Evolutionary conservation across 2,113 vertebrate genomes (phyloP), one percentile per base, ranked within the genome.

Genomic region (Elephas maximus): DNA sequence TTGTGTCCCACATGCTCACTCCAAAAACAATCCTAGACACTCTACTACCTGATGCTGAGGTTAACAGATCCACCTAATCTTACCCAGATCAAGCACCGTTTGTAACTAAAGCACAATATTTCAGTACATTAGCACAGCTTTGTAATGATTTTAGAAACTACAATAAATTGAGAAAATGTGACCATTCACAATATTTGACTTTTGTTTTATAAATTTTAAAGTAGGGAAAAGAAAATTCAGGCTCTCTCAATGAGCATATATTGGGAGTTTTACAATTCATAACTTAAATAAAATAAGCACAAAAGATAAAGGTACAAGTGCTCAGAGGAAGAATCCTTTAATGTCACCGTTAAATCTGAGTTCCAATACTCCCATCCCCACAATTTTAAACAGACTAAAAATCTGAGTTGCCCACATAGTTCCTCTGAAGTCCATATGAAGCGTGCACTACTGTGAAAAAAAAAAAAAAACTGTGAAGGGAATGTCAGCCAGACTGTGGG

Each of bases 401-500:
- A 65, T 28, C 21, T 71, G 53, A 89, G 26, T 37, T 48, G n/a
- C 45, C 48, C 65, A 15, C 15, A 30, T 1, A n/a, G 71, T n/a
- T n/a, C 3, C 60, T 81, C 37, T 67, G 17, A 45, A 81, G 60
- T 62, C 41, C 67, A 60, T 28, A 24, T 12, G 60, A 74, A 80
- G 41, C 14, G 17, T 1, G 79, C 83, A 78, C 62, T 23, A 57
- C 5, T 45, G 23, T 87, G 37, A 37, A 37, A 37, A 37, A 37
- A 37, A 37, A 37, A 37, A 37, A 37, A 37, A 37, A 37, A 37
- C 37, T 37, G 37, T 37, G 37, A 95, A 60, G 41, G 92, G 92
- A 95, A 96, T 95, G 83, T 26, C 48, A 96, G 85, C 14, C 26
- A 88, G 48, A 37, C 57, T 93, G 51, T 76, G 44, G 79, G 60